Percentiles rank a stretch among this genome's conserved stretches.
Conservation (phyloP, 2,113 vertebrate species). For the Litocranius walleri region DNA sequence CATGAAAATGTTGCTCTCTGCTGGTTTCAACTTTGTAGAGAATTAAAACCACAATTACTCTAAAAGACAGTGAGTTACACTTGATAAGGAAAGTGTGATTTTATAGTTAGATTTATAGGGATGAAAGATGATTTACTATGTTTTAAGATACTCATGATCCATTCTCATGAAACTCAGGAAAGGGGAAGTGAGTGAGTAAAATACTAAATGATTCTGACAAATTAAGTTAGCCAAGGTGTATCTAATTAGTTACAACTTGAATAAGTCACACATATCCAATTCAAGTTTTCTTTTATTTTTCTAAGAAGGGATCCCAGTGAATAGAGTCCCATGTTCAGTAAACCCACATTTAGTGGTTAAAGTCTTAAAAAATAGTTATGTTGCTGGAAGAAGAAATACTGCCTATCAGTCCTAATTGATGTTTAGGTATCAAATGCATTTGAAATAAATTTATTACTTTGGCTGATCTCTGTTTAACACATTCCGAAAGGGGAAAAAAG, state of each 20-base stretch:
- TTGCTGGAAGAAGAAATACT: not conserved
- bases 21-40: not conserved
- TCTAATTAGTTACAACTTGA: not conserved
- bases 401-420: not conserved
- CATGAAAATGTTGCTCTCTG: not conserved
- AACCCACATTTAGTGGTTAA: not conserved
- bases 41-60: not conserved
- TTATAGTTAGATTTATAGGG: not conserved
- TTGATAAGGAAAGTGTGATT: not conserved
- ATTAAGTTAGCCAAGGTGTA: not conserved
- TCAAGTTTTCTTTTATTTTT: conserved; percentile 27
- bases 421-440: conserved; percentile 15
- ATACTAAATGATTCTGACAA: not conserved
- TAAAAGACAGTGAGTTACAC: not conserved
- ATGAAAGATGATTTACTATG: not conserved
- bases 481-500: not conserved
- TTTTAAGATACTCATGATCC: conserved; percentile 17
- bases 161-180: not conserved
- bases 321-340: not conserved
- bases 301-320: not conserved
- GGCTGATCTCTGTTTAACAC: conserved; percentile 20
- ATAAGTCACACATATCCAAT: not conserved
- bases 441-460: conserved; percentile 32
- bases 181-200: not conserved
- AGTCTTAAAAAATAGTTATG: not conserved